Base-by-base conservation (phyloP, 37 sponge, comb jelly and placozoan species). In the Amphimedon queenslandica region DNA sequence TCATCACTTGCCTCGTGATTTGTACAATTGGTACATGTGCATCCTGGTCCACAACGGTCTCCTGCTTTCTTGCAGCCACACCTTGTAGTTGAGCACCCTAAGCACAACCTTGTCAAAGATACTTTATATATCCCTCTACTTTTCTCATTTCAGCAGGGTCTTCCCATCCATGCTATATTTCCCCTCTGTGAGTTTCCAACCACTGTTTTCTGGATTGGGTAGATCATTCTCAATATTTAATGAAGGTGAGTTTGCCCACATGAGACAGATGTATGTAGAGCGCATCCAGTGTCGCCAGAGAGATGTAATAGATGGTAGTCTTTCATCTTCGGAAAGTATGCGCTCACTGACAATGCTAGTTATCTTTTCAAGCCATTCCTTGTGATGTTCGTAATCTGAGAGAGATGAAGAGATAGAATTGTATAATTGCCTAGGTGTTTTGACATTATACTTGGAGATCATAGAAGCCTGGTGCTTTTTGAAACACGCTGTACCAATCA, bases 401-500 rank as follows among this genome's bases (percentile, higher is more conserved):
- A 30, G n/a, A 37, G 37, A 29, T 53, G 67, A 13, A 16, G 16
- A 24, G 28, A 40, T 64, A 42, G 47, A 40, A 56, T 64, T 73
- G 60, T 34, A 73, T 23, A 57, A 51, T 33, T 73, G 73, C 6
- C 8, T 25, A 30, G 73, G 60, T 55, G 73, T 73, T 32, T 53
- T 33, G 42, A 8, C 4, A 4, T 60, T 37, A 34, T 30, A 30
- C 2, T 23, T 57, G 58, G 73, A 35, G 10, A 55, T 57, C 16
- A 53, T 21, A 21, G 60, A 31, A 42, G 57, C 35, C 25, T 28
- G 8, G 20, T 73, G 57, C 4, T 55, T 73, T 32, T 73, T 73
- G 18, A 73, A 55, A 55, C 56, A 73, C 30, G 27, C 43, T 21
- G 73, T 73, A 2, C 73, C 73, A 21, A 73, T 53, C 4, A 73